Evolutionary conservation across 2,797 vertebrate species (phyloP).

Genomic region (Saguinus oedipus): DNA sequence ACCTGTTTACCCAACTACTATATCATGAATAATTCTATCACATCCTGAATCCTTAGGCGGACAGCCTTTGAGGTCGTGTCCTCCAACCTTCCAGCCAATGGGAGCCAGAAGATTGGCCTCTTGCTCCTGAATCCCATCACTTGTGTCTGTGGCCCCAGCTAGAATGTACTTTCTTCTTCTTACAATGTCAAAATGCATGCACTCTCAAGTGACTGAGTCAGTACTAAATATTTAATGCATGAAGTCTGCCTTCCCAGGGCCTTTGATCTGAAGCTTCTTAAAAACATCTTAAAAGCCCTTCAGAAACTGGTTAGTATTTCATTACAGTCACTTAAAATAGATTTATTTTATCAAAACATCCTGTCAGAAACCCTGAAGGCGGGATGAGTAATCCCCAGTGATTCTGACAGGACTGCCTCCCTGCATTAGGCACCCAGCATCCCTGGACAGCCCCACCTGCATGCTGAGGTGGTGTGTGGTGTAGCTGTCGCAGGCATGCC

Average conservation of each 20-base stretch:
- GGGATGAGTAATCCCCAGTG: conserved; percentile 80
- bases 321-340: conserved; percentile 88
- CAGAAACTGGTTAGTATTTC: conserved; percentile 86
- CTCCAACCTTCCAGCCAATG: conserved; percentile 25
- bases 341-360: conserved; percentile 87
- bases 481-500: conserved; percentile 50
- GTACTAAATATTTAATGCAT: conserved; percentile 86
- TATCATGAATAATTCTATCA: conserved; percentile 67
- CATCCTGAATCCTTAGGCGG: conserved; percentile 15
- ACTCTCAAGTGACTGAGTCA: conserved; percentile 80
- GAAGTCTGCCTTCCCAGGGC: conserved; percentile 83
- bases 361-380: conserved; percentile 83
- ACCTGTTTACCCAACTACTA: neutral
- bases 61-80: conserved; percentile 44
- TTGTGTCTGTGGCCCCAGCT: conserved; percentile 79
- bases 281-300: conserved; percentile 86
- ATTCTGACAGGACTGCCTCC: conserved; percentile 81
- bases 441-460: neutral
- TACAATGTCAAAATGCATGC: conserved; percentile 82
- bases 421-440: conserved; percentile 57
- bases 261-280: conserved; percentile 87
- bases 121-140: neutral
- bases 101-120: conserved; percentile 36
- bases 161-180: conserved; percentile 77
- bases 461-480: neutral